Base-by-base conservation (phyloP, 1,140 invertebrate species). In the Panulirus ornatus region DNA sequence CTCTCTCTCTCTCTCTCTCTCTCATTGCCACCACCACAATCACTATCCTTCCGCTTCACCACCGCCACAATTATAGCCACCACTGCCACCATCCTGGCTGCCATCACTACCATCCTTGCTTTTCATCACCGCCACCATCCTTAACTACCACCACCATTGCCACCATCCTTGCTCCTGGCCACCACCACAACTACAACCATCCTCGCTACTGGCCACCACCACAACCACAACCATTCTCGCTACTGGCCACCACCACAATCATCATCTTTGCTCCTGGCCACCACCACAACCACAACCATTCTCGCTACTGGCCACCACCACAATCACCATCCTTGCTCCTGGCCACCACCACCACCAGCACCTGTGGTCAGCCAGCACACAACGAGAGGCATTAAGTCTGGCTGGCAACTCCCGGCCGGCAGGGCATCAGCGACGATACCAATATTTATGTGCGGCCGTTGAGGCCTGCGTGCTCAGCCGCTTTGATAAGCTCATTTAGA, bases 401-500 rank as follows among this genome's bases (percentile, higher is more conserved):
- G n/a, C n/a, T n/a, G n/a, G n/a, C n/a, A n/a, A n/a, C n/a, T n/a
- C n/a, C n/a, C n/a, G 16, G 76, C 76, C n/a, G 44, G n/a, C 36
- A 2, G 44, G 0, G 36, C 38, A 63, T n/a, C n/a, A 34, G 81
- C 30, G 38, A 70, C 82, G 82, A 84, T 84, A 71, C 82, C 82
- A 42, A 54, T 84, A 71, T 84, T 84, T 84, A 84, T 71, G 83
- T 73, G 63, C 34, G 83, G 27, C 38, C 66, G 83, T 0, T 14
- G 8, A 51, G 70, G 83, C 63, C 70, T 84, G 83, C 66, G 66
- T 84, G 83, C 83, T 47, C 83, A 30, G 42, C 66, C 30, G 11
- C 42, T 40, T 36, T 51, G 83, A 84, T 84, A 84, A 84, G 83
- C 40, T 66, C 38, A 47, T 84, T 84, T 73, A 84, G 83, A 84